Evolutionary conservation across 2,888 invertebrate species (phyloP).

Genomic region (Rhamnusium bicolor): DNA sequence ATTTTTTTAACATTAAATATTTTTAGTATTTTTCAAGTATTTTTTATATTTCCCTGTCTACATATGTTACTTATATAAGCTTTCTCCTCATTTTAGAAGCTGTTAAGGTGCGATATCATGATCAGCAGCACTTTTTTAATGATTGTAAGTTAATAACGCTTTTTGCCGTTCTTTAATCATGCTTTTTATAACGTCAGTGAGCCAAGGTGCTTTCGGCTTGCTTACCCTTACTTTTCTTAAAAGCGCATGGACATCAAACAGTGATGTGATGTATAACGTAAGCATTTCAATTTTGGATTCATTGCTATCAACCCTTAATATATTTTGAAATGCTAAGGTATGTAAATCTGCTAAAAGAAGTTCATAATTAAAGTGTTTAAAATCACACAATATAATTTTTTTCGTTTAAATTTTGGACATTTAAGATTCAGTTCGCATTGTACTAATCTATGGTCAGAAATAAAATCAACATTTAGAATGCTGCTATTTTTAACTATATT

Average conservation of each 20-base stretch:
- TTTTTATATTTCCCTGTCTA: too few relatives aligned
- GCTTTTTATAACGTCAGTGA: background rate
- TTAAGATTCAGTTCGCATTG: background rate
- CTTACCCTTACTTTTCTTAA: conserved; percentile 34
- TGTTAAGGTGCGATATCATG: background rate
- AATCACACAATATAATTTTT: background rate
- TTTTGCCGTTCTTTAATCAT: conserved; percentile 17
- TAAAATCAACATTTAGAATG: background rate
- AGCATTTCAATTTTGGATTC: background rate
- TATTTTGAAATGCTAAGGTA: background rate
- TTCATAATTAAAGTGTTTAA: background rate
- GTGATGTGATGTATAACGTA: background rate
- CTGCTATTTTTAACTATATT: background rate
- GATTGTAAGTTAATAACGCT: background rate
- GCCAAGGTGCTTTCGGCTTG: conserved; percentile 27
- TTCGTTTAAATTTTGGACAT: background rate
- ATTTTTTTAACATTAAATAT: too few relatives aligned
- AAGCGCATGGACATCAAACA: conserved; percentile 25
- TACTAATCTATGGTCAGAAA: background rate
- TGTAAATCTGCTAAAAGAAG: background rate
- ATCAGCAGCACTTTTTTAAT: too few relatives aligned
- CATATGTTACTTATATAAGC: too few relatives aligned
- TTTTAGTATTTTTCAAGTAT: too few relatives aligned
- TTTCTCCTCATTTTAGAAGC: too few relatives aligned
- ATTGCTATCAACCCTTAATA: background rate